Evolutionary conservation across 2,888 invertebrate genomes (phyloP).

Genomic region (Ormyrus pomaceus): DNA sequence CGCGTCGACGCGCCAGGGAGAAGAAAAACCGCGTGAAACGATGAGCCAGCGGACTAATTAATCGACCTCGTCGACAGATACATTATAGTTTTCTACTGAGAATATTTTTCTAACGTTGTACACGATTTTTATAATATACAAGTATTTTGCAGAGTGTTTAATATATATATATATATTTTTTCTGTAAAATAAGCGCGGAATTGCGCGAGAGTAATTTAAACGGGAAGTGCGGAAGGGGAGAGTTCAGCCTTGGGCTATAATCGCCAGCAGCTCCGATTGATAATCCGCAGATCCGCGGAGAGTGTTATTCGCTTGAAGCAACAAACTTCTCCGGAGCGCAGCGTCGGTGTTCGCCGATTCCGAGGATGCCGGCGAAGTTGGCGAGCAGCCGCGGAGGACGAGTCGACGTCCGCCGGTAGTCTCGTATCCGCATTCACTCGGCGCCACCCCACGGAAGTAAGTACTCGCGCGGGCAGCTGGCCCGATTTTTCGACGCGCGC

Average conservation of each 20-base stretch:
- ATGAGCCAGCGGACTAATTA: too few species aligned
- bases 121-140: too few species aligned
- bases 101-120: too few species aligned
- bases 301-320: background rate
- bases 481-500: background rate
- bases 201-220: background rate
- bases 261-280: constrained; percentile 26
- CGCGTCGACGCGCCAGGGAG: too few species aligned
- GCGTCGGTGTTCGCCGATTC: background rate
- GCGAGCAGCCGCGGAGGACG: background rate
- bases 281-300: background rate
- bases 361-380: background rate
- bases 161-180: background rate
- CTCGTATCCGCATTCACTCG: background rate
- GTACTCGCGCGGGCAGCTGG: constrained; percentile 49
- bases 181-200: background rate
- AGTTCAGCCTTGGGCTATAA: constrained; percentile 6
- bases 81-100: too few species aligned
- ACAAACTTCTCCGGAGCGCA: constrained; percentile 4
- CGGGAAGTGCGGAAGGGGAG: background rate
- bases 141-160: background rate
- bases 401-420: background rate
- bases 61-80: too few species aligned
- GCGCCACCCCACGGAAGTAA: constrained; percentile 41
- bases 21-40: too few species aligned